These are phyloP conservation scores for Acanthaster planci DNA, from an alignment of 35 echinoderm and acorn worm genomes.

Conservation along the genomic window DNA sequence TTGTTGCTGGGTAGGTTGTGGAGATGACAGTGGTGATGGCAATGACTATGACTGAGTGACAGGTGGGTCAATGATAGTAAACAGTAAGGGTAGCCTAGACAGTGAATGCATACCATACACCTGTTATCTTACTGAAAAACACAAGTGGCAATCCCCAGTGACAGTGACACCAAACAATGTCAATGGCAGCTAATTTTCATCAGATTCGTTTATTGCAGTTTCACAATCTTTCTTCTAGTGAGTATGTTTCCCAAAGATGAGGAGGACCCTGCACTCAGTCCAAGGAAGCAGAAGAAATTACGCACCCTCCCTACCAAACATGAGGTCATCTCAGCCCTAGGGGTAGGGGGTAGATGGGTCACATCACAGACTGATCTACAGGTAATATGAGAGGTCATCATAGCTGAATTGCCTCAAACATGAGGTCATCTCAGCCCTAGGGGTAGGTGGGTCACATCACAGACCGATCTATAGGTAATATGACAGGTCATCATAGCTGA, in stretches of 20 bases:
- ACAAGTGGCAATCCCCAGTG: too few species aligned
- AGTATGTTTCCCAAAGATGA: slow-evolving; percentile 51
- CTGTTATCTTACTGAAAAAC: background rate
- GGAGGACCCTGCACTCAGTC: slow-evolving; percentile 6
- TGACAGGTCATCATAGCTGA: background rate
- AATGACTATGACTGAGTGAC: too few species aligned
- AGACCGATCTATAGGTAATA: slow-evolving; percentile 78
- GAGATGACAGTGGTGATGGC: too few species aligned
- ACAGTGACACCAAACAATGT: background rate
- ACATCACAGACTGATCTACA: slow-evolving; percentile 84
- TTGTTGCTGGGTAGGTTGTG: too few species aligned
- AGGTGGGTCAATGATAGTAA: too few species aligned
- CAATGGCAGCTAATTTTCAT: background rate
- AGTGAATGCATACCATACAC: background rate
- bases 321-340: slow-evolving; percentile 72
- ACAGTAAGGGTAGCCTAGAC: background rate
- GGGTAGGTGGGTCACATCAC: slow-evolving; percentile 80
- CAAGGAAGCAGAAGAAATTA: slow-evolving; percentile 2
- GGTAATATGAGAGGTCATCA: slow-evolving; percentile 48
- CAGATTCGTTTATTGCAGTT: background rate
- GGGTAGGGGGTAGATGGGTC: slow-evolving; percentile 79
- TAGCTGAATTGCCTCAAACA: slow-evolving; percentile 59
- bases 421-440: slow-evolving; percentile 65
- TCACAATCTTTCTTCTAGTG: background rate
- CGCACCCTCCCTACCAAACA: slow-evolving; percentile 62